Conservation (phyloP, 2,113 vertebrate species). For the Oncorhynchus kisutch region DNA sequence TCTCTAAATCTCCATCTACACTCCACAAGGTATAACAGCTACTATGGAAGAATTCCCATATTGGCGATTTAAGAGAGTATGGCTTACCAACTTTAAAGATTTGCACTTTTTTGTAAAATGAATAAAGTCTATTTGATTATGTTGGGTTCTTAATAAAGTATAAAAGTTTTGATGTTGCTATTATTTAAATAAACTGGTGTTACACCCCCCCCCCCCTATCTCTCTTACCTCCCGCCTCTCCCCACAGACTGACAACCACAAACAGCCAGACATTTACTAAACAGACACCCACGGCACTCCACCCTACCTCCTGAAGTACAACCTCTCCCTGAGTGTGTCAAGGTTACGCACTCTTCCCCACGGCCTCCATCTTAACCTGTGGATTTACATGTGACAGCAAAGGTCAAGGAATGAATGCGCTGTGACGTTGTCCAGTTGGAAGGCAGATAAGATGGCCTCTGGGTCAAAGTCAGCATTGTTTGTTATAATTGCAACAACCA, state of each 20-base stretch:
- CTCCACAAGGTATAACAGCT: too few species aligned
- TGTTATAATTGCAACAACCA: not conserved
- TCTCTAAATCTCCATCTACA: too few species aligned
- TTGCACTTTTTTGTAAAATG: too few species aligned
- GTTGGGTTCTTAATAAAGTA: too few species aligned
- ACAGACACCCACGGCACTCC: slow-evolving; percentile 47
- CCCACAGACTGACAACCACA: slow-evolving; percentile 46
- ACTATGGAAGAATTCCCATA: too few species aligned
- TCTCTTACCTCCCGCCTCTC: slow-evolving; percentile 22
- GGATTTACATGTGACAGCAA: not conserved
- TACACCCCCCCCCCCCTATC: not conserved
- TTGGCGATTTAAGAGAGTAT: too few species aligned
- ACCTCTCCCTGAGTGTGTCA: slow-evolving; percentile 32
- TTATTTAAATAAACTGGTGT: too few species aligned
- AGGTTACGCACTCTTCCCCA: slow-evolving; percentile 13
- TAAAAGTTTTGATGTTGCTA: too few species aligned
- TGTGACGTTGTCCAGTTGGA: not conserved
- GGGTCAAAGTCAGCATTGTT: not conserved
- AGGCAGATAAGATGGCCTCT: not conserved
- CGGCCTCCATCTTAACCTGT: not conserved
- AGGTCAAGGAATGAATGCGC: not conserved
- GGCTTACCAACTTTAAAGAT: too few species aligned
- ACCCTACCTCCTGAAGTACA: slow-evolving; percentile 8
- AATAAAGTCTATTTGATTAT: too few species aligned
- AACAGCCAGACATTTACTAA: slow-evolving; percentile 67